Base-by-base conservation (phyloP, 2,797 vertebrate genomes). In the Lutjanus campechanus region DNA sequence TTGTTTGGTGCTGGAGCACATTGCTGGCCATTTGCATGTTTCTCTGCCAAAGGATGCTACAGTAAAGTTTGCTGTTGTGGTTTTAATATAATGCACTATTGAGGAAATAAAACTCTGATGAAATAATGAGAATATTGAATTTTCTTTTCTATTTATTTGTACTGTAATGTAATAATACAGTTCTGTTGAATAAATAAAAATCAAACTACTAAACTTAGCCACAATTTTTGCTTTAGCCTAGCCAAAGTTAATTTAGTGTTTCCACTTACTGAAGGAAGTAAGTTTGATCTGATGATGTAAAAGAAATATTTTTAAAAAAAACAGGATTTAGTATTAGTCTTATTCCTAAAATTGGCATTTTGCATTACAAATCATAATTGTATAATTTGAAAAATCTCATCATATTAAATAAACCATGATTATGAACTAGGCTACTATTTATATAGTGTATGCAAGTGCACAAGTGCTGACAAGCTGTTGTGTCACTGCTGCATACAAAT, bases 91-190 rank as follows among this genome's bases (percentile, higher is more conserved):
- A 69, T 50, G 47, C 2, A 9, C 50, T 25, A 22, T 16, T 46
- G 22, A 87, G 11, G 55, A 87, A 91, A 87, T 84, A 88, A 86
- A 89, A 77, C 1, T 0, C 64, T 53, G 9, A 53, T 12, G 12
- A 58, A 29, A 1, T 29, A 6, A 59, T 60, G 47, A 60, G 15
- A 13, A 13, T 50, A 8, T 46, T 58, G 11, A 20, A 58, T 72
- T 53, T 17, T 60, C 6, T 43, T 16, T 19, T 41, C 0, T 43
- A 15, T 43, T 61, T 44, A 47, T 58, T 68, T 1, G 1, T 4
- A 40, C 3, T 64, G 9, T 19, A 54, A 11, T 16, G 19, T 19
- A 12, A 61, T 40, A 5, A 17, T 20, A 50, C 11, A 44, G 2
- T 7, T 41, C 36, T 63, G 68, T 49, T 40, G 44, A 58, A 58